Evolutionary conservation across 2,113 vertebrate species (phyloP).

Genomic region (Dromaius novaehollandiae): DNA sequence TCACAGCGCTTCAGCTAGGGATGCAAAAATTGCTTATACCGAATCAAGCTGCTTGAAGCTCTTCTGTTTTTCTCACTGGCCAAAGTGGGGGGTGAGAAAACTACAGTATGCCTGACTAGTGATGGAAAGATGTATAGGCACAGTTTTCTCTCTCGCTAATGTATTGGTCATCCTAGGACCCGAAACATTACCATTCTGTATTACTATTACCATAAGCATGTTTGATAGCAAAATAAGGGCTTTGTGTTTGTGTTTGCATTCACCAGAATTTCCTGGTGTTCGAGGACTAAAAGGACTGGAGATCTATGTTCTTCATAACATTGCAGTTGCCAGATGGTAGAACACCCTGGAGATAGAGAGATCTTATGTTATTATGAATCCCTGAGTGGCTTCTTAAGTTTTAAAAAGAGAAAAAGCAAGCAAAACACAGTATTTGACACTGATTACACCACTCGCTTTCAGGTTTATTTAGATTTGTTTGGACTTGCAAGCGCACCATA

Average conservation of each 20-base stretch:
- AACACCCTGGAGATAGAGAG: not conserved
- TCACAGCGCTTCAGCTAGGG: not conserved
- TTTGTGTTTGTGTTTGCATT: not conserved
- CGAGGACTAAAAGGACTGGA: not conserved
- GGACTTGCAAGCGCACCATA: not conserved
- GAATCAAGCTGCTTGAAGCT: not conserved
- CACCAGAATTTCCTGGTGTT: not conserved
- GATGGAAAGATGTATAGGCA: not conserved
- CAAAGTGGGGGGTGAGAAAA: not conserved
- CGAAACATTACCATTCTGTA: not conserved
- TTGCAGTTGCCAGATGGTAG: not conserved
- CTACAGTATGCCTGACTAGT: accelerated
- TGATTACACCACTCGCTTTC: not conserved
- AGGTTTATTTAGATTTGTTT: not conserved
- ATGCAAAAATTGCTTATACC: not conserved
- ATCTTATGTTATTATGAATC: not conserved
- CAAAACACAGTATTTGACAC: not conserved
- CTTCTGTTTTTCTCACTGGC: not conserved
- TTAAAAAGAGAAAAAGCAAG: not conserved
- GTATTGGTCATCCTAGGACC: not conserved
- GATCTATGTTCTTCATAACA: not conserved
- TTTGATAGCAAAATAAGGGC: not conserved
- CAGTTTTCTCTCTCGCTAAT: accelerated
- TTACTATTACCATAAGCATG: not conserved
- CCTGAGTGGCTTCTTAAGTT: not conserved